Evolutionary conservation across 2,888 invertebrate species (phyloP), one percentile per base, ranked within the genome.

Genomic region (Acrobasis consociella): DNA sequence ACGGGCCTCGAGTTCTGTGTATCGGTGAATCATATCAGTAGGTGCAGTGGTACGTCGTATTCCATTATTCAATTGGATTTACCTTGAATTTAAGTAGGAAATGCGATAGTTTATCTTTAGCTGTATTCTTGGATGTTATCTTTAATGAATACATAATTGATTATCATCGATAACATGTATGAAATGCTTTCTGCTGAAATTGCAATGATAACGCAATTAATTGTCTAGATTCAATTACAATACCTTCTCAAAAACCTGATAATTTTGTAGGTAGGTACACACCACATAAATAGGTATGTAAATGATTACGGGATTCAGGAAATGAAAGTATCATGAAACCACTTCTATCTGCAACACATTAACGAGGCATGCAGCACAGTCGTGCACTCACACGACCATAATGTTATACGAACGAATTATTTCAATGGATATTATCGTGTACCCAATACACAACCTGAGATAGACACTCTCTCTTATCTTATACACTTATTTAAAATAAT

Each of bases 1-100:
- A 55, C 39, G 55, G 39, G 39, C 39, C 55, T 39, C 55, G 16
- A 39, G 10, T 11, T 22, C 10, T 39, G 55, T 55, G 53, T 51
- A 38, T 38, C 11, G 8, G 55, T 55, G 39, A 55, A 39, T 55
- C 39, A 55, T 38, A 38, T 11, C 5, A 39, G 38, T 38, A 16
- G 31, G 16, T 10, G 13, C 11, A 42, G 13, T 42, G 13, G 13
- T 10, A 11, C 3, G 3, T 42, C 10, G 13, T 11, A 13, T 11
- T 42, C 1, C 1, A 11, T 11, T 13, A 9, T 42, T 10, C 37
- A 9, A 31, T 11, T 50, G 50, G 17, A 9, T 52, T 39, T 39
- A 31, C 37, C 13, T 37, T n/a, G 53, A 53, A 37, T 53, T 37
- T n/a, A 31, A 31, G 31, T 52, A 22, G 42, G 11, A 42, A 52